These are phyloP conservation scores for Ectobius pallidus DNA, from an alignment of 2,888 invertebrate genomes.

Conservation along the genomic window DNA sequence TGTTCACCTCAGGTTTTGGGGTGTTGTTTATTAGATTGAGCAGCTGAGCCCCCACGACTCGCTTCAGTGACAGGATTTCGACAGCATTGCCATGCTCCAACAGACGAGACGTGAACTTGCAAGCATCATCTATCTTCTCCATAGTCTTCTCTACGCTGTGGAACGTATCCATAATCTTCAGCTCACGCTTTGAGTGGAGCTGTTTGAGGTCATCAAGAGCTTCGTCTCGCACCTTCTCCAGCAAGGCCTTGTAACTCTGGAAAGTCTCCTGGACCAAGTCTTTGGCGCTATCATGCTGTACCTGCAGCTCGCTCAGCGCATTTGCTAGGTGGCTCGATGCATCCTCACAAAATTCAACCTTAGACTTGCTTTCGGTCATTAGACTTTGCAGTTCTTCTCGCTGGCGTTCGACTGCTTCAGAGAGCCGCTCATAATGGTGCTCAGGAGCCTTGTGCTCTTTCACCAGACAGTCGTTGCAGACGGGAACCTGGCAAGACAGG, in stretches of 20 bases:
- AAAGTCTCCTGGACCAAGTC: constrained; percentile 80
- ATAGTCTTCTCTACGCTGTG: constrained; percentile 84
- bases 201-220: constrained; percentile 74
- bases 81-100: constrained; percentile 83
- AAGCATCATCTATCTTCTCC: constrained; percentile 84
- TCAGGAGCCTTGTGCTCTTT: constrained; percentile 80
- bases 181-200: constrained; percentile 82
- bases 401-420: constrained; percentile 78
- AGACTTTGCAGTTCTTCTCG: constrained; percentile 78
- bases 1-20: constrained; percentile 80
- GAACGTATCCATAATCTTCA: constrained; percentile 88
- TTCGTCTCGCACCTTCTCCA: constrained; percentile 81
- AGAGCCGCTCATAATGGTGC: constrained; percentile 83
- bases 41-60: constrained; percentile 78
- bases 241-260: constrained; percentile 77
- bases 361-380: constrained; percentile 75
- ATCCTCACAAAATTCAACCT: constrained; percentile 77
- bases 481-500: constrained; percentile 78
- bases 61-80: constrained; percentile 83
- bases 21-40: constrained; percentile 78
- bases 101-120: constrained; percentile 81
- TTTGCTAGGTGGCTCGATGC: constrained; percentile 77
- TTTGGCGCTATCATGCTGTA: constrained; percentile 85
- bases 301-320: constrained; percentile 83
- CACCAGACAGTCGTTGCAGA: constrained; percentile 87